These are phyloP conservation scores for Tachystola acroxantha DNA, from an alignment of 2,888 invertebrate species.

Conservation along the genomic window DNA sequence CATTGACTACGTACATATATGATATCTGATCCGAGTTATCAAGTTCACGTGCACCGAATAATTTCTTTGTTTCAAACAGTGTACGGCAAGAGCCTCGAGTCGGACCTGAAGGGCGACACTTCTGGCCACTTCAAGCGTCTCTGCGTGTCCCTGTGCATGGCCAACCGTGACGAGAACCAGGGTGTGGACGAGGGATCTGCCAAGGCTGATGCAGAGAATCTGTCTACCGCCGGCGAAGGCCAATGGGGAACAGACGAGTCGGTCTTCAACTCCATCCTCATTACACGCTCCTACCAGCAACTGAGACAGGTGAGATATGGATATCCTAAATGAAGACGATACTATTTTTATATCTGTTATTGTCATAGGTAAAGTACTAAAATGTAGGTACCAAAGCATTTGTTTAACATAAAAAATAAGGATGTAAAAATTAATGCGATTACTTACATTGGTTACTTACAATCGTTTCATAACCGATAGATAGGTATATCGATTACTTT, in stretches of 20 bases:
- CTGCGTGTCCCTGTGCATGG: slow-evolving; percentile 91
- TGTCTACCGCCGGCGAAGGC: slow-evolving; percentile 87
- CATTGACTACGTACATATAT: too few relatives aligned
- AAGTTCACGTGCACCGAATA: too few relatives aligned
- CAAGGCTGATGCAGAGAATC: slow-evolving; percentile 88
- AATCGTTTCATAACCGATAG: too few relatives aligned
- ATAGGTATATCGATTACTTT: too few relatives aligned
- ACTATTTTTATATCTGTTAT: too few relatives aligned
- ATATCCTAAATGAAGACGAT: neutral
- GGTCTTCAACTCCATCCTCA: slow-evolving; percentile 90
- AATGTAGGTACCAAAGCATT: too few relatives aligned
- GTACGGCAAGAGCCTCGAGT: slow-evolving; percentile 88
- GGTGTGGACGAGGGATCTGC: slow-evolving; percentile 90
- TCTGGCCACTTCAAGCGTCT: slow-evolving; percentile 97
- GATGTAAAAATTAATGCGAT: too few relatives aligned
- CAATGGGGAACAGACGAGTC: slow-evolving; percentile 96
- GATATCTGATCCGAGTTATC: too few relatives aligned
- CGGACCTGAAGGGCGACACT: slow-evolving; percentile 93
- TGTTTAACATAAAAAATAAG: too few relatives aligned
- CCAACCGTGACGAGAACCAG: slow-evolving; percentile 93
- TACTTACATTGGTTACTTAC: too few relatives aligned
- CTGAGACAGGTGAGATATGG: slow-evolving; percentile 80
- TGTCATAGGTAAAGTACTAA: too few relatives aligned
- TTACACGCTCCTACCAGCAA: slow-evolving; percentile 93
- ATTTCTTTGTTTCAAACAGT: slow-evolving; percentile 74